Evolutionary conservation across 2,888 invertebrate genomes (phyloP), one percentile per base, ranked within the genome.

Genomic region (Heliconius ethilla): DNA sequence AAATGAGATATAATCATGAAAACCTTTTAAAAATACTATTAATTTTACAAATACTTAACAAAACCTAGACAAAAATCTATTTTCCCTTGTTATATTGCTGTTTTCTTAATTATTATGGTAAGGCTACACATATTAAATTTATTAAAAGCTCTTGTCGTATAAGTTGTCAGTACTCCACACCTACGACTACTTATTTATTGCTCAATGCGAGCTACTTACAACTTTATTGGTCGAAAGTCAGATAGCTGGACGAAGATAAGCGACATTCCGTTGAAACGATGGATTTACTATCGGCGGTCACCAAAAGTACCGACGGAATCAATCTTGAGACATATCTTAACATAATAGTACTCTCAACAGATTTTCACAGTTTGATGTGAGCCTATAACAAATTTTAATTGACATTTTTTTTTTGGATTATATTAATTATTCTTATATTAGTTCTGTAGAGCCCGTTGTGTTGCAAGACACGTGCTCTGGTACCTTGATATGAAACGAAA

Each of bases 221-320:
- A 81, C 84, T 84, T 85, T 83, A 84, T 84, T 84, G 83, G 82
- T 81, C 83, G 84, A 84, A 85, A 84, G 83, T 82, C 81, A 80
- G 84, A 86, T 85, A 81, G 80, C 65, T 83, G 78, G 70, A 76
- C 78, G 63, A 11, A 82, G 85, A 86, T 86, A 86, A 84, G 75
- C 66, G 69, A 75, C 82, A 85, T 83, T 82, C 83, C 84, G 75
- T 72, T 63, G 77, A 76, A 65, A 70, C 82, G 82, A 81, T 81
- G 82, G 79, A 82, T 82, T 82, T 80, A 80, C 81, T 81, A 81
- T 81, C 76, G 70, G 77, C 81, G 37, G 76, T 80, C 80, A 79
- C 82, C 72, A 79, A 80, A 78, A 82, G 80, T 66, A 76, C 79
- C 80, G 81, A 80, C 78, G 29, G 69, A 66, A 81, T 69, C 75